Conservation (phyloP, 2,113 vertebrate genomes). For the Nibea coibor region DNA sequence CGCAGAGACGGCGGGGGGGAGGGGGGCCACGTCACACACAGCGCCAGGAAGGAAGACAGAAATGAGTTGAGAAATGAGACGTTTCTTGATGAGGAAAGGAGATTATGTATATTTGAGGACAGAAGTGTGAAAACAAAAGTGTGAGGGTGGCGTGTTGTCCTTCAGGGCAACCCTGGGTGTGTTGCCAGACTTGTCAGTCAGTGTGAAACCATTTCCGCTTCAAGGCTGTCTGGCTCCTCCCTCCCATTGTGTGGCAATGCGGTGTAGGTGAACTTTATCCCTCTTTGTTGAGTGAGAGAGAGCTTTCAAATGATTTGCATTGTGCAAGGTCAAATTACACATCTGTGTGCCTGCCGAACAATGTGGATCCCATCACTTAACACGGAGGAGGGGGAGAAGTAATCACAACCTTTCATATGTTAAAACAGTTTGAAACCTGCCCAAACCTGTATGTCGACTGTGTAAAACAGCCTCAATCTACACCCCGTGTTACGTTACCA, state of each 20-base stretch:
- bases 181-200: slow-evolving; percentile 69
- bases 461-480: slow-evolving; percentile 19
- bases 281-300: slow-evolving; percentile 52
- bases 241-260: slow-evolving; percentile 70
- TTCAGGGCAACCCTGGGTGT: slow-evolving; percentile 71
- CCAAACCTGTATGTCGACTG: slow-evolving; percentile 59
- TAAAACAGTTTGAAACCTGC: slow-evolving; percentile 52
- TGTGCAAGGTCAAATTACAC: slow-evolving; percentile 73
- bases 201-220: slow-evolving; percentile 76
- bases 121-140: slow-evolving; percentile 21
- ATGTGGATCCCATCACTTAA: slow-evolving; percentile 52
- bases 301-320: slow-evolving; percentile 70
- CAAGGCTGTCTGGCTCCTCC: slow-evolving; percentile 77
- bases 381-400: background rate
- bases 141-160: slow-evolving; percentile 24
- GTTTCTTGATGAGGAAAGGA: slow-evolving; percentile 45
- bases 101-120: slow-evolving; percentile 46
- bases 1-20: background rate
- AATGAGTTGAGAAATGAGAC: slow-evolving; percentile 11
- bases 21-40: slow-evolving; percentile 29
- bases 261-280: slow-evolving; percentile 76
- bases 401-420: slow-evolving; percentile 48
- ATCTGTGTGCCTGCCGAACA: slow-evolving; percentile 61
- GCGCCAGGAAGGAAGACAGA: slow-evolving; percentile 53
- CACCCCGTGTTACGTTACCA: slow-evolving; percentile 34